phyloP scores from a whole-genome alignment of 2,113 vertebrate species.

The Phaethon lepturus region DNA sequence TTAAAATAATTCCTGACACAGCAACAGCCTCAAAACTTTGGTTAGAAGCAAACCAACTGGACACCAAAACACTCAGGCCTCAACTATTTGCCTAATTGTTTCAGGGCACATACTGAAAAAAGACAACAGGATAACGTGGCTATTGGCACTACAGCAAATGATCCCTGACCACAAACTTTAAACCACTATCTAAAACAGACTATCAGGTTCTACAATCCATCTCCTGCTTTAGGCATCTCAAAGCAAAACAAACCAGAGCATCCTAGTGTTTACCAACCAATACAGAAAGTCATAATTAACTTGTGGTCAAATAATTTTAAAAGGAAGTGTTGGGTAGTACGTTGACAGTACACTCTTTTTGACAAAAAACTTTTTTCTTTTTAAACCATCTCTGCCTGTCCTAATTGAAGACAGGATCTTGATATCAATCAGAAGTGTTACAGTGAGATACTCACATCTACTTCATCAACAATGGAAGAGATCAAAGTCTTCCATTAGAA shows the following conservation, averaged over 20 bases:
- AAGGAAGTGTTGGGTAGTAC: neutral
- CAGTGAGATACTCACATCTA: neutral
- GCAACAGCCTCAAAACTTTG: constrained; percentile 2
- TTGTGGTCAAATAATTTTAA: neutral
- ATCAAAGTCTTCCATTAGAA: neutral
- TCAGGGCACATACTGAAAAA: neutral
- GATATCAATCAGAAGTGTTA: neutral
- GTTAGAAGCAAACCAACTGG: neutral
- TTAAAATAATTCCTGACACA: neutral
- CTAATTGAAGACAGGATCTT: neutral
- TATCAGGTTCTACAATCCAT: neutral
- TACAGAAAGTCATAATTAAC: neutral
- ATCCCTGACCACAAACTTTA: neutral
- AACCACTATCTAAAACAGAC: neutral
- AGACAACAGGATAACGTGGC: neutral
- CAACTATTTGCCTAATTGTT: neutral
- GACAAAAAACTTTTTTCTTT: neutral
- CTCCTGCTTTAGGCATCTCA: neutral
- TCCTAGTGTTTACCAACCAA: neutral
- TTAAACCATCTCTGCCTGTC: neutral
- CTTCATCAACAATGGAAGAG: neutral
- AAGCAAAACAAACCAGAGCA: neutral
- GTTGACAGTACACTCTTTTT: neutral
- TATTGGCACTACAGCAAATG: neutral
- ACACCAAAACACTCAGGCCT: neutral